phyloP scores from a whole-genome alignment of 2,888 invertebrate species.

The Acanthococcus lagerstroemiae region DNA sequence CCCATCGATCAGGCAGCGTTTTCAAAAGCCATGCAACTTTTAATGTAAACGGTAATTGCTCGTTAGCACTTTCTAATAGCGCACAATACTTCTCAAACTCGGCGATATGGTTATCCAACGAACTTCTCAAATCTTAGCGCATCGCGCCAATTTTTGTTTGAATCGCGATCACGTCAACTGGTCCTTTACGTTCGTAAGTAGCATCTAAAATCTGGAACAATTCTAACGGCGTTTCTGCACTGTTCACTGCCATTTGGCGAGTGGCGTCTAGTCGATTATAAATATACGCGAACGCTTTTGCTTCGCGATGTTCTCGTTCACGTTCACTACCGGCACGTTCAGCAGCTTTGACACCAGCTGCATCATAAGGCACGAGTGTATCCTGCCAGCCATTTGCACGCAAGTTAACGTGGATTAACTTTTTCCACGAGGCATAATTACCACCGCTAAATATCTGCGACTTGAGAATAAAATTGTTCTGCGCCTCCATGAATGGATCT shows the following conservation, averaged over 20 bases:
- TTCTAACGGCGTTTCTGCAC: background rate
- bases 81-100: no score
- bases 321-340: background rate
- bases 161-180: background rate
- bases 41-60: no score
- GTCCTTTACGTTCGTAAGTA: background rate
- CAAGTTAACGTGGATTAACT: no score
- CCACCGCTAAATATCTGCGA: background rate
- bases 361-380: background rate
- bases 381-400: background rate
- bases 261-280: background rate
- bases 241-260: no score
- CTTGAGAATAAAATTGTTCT: background rate
- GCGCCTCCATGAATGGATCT: background rate
- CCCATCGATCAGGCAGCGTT: background rate
- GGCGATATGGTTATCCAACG: no score
- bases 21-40: background rate
- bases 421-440: background rate
- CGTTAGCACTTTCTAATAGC: no score
- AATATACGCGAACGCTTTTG: background rate
- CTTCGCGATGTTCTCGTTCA: background rate
- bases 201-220: background rate
- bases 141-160: background rate
- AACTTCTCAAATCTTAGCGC: background rate
- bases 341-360: background rate